These are phyloP conservation scores for Cryptomyrus ogoouensis DNA, from an alignment of 2,113 vertebrate species.

Conservation along the genomic window DNA sequence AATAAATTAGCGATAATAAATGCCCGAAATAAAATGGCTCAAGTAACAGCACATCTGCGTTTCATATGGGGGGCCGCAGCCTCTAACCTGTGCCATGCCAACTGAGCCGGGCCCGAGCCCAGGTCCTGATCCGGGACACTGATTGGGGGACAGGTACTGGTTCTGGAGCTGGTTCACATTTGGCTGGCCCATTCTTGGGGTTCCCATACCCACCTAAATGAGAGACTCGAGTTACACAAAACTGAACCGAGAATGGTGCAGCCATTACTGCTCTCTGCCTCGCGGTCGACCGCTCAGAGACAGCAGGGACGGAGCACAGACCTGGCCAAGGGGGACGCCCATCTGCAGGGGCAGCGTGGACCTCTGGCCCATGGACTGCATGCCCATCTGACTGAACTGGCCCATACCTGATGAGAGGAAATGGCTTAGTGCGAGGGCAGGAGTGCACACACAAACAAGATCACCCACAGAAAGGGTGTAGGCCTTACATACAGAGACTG, in stretches of 20 bases:
- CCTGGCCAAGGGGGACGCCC: conserved; percentile 79
- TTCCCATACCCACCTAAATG: conserved; percentile 73
- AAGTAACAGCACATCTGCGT: neutral
- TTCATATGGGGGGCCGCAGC: neutral
- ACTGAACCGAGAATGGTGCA: neutral
- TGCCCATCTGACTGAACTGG: conserved; percentile 81
- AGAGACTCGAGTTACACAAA: conserved; percentile 16
- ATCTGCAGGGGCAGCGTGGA: conserved; percentile 85
- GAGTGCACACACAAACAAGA: neutral
- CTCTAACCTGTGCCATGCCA: conserved; percentile 41
- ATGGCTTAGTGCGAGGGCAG: neutral
- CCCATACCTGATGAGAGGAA: conserved; percentile 70
- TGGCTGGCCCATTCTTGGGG: conserved; percentile 76
- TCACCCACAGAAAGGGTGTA: neutral
- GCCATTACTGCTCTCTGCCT: neutral
- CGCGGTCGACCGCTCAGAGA: neutral
- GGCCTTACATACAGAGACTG: neutral
- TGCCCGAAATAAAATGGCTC: neutral
- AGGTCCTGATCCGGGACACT: conserved; percentile 73
- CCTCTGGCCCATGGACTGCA: conserved; percentile 77
- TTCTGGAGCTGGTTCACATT: conserved; percentile 76
- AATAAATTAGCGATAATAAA: neutral
- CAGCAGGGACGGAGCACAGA: conserved; percentile 40
- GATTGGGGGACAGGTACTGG: conserved; percentile 79
- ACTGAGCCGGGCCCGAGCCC: conserved; percentile 60